These are phyloP conservation scores for Acrocyrtus sp. DNA, from an alignment of 2,888 invertebrate species.

Conservation along the genomic window DNA sequence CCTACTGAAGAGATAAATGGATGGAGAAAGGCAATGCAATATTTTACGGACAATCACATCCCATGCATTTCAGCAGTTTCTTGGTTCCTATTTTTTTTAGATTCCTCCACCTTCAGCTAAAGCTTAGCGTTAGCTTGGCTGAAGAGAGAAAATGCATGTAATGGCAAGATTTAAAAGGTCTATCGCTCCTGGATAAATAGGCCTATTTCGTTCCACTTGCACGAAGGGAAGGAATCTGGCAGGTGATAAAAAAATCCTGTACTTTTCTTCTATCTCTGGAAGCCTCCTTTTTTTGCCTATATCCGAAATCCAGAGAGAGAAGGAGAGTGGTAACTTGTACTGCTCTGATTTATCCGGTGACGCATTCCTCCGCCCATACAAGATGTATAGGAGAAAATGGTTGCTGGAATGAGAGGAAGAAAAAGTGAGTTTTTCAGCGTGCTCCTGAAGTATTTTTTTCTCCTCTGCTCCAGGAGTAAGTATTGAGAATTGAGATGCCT, in stretches of 20 bases:
- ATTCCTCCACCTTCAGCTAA: too few species aligned
- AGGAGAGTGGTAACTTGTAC: too few species aligned
- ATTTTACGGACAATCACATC: constrained; percentile 37
- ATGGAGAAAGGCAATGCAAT: constrained; percentile 32
- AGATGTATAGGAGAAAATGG: constrained; percentile 5
- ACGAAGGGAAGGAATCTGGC: constrained; percentile 28
- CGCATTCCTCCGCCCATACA: constrained; percentile 28
- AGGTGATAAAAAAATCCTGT: constrained; percentile 43
- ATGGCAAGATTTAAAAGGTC: too few species aligned
- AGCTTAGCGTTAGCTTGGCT: too few species aligned
- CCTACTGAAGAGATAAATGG: constrained; percentile 48
- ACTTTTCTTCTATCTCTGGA: too few species aligned
- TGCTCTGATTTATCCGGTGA: constrained; percentile 32
- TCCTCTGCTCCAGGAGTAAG: too few species aligned
- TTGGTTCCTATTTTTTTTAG: constrained; percentile 5
- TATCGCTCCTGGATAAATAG: too few species aligned
- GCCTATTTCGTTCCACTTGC: constrained; percentile 14
- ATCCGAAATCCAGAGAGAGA: too few species aligned
- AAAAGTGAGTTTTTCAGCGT: not conserved
- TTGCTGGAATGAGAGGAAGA: not conserved
- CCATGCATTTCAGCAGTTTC: constrained; percentile 28
- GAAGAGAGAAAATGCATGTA: too few species aligned
- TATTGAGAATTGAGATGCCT: constrained; percentile 38
- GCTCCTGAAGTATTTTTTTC: not conserved
- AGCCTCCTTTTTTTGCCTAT: too few species aligned